A percentile compares a stretch with the other conserved stretches of the same genome.
Evolutionary conservation across 2,113 vertebrate genomes (phyloP).

Genomic region (Pachyramphus minor): DNA sequence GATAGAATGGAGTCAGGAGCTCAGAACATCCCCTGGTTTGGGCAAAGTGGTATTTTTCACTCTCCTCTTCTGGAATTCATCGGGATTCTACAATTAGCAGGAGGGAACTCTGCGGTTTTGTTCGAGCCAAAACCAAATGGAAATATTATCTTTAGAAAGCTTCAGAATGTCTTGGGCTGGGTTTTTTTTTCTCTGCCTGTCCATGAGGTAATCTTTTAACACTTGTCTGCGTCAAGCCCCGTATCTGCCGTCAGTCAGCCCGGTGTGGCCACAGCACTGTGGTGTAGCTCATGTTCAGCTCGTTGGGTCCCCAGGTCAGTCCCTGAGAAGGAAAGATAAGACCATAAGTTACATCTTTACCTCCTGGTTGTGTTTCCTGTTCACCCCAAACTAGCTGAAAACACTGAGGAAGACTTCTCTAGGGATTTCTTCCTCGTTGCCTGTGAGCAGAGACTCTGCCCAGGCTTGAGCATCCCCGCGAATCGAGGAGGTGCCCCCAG

Average conservation of each 20-base stretch:
- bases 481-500: neutral
- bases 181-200: neutral
- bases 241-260: fast-evolving
- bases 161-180: neutral
- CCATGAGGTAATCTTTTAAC: neutral
- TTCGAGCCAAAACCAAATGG: neutral
- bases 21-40: neutral
- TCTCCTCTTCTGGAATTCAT: neutral
- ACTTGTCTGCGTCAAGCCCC: fast-evolving
- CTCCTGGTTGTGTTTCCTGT: neutral
- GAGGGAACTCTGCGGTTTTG: neutral
- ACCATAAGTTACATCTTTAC: neutral
- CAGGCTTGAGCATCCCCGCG: neutral
- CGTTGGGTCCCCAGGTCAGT: neutral
- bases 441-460: neutral
- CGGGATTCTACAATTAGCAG: neutral
- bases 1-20: neutral
- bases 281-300: neutral
- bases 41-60: neutral
- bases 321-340: neutral
- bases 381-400: neutral
- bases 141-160: neutral
- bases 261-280: fast-evolving
- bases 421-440: neutral
- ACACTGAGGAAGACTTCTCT: neutral